These are phyloP conservation scores for Cartodere bifasciata DNA, from an alignment of 2,888 invertebrate species.

Conservation along the genomic window DNA sequence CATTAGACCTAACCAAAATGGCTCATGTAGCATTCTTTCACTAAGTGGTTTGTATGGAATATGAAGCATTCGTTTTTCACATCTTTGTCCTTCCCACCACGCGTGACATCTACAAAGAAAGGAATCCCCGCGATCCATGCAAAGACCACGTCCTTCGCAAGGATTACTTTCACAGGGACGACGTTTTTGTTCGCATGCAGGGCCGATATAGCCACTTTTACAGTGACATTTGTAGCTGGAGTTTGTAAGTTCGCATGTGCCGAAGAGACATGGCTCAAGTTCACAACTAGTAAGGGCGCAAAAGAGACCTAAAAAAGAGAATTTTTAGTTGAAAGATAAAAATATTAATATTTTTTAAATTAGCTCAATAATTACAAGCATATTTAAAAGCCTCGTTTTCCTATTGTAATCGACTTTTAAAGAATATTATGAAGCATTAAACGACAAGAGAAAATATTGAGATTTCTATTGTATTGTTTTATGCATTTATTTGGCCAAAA, in stretches of 20 bases:
- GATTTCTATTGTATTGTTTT: too few species aligned
- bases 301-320: conserved; percentile 54
- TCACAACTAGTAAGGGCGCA: conserved; percentile 67
- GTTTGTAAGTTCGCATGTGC: conserved; percentile 45
- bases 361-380: too few species aligned
- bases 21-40: conserved; percentile 72
- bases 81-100: conserved; percentile 48
- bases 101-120: conserved; percentile 62
- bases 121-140: conserved; percentile 51
- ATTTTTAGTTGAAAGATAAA: conserved; percentile 1
- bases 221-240: conserved; percentile 49
- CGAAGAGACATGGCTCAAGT: conserved; percentile 53
- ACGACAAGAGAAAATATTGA: too few species aligned
- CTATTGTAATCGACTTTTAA: too few species aligned
- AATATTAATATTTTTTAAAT: too few species aligned
- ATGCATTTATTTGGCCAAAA: too few species aligned
- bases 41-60: conserved; percentile 62
- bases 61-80: conserved; percentile 55
- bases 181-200: conserved; percentile 52
- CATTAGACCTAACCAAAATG: conserved; percentile 80
- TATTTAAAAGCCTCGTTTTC: too few species aligned
- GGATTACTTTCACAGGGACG: conserved; percentile 60
- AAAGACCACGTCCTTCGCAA: conserved; percentile 63
- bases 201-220: conserved; percentile 53
- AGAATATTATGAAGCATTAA: too few species aligned